Evolutionary conservation across 2,888 invertebrate species (phyloP).

Genomic region (Tethea ocularis): DNA sequence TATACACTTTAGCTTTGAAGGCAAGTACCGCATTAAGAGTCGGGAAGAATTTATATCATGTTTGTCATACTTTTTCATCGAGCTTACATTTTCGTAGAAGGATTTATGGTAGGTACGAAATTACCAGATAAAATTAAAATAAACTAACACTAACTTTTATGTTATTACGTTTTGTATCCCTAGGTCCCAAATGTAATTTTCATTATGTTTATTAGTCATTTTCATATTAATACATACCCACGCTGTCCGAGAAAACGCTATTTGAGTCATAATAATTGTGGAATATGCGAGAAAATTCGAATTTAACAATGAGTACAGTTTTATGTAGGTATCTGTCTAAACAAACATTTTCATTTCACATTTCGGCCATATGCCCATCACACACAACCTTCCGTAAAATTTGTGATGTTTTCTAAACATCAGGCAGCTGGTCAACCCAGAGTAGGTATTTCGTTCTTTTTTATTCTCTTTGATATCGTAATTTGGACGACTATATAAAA

Average conservation of each 20-base stretch:
- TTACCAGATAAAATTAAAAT: not conserved
- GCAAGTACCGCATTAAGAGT: not conserved
- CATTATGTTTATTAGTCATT: not conserved
- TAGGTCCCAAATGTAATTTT: not conserved
- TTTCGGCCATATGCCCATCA: too few relatives aligned
- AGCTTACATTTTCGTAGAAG: constrained; percentile 3
- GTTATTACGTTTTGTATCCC: not conserved
- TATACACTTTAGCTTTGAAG: not conserved
- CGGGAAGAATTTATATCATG: not conserved
- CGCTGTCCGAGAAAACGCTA: too few relatives aligned
- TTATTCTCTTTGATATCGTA: too few relatives aligned
- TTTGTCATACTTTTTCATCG: constrained; percentile 8
- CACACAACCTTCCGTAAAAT: too few relatives aligned
- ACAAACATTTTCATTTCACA: too few relatives aligned
- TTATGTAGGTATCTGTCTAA: too few relatives aligned
- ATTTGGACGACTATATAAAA: too few relatives aligned
- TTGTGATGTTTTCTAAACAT: too few relatives aligned
- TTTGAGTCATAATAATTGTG: not conserved
- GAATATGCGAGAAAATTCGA: too few relatives aligned
- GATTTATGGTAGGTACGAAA: not conserved
- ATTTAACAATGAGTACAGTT: too few relatives aligned
- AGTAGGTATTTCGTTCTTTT: too few relatives aligned
- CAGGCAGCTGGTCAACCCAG: too few relatives aligned
- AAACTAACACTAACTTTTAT: not conserved
- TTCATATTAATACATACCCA: not conserved